These are phyloP conservation scores for Leguminivora glycinivorella DNA, from an alignment of 1,140 invertebrate species.

Conservation along the genomic window DNA sequence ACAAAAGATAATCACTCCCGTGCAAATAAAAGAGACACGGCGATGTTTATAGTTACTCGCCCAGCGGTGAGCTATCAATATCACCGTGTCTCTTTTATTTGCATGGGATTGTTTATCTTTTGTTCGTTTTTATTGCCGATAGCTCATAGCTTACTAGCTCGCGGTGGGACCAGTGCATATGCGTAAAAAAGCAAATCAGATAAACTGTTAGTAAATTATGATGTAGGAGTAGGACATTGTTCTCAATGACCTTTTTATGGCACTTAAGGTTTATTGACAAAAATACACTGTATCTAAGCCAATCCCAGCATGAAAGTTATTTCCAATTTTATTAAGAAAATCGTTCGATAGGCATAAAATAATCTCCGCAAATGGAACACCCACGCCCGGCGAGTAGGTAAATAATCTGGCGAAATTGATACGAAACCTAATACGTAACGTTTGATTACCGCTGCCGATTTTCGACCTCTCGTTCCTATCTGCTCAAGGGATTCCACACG, in stretches of 20 bases:
- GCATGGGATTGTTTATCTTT: no score
- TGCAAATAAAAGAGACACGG: no score
- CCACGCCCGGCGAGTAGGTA: conserved; percentile 17
- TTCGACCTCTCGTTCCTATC: background rate
- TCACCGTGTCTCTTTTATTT: no score
- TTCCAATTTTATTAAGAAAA: conserved; percentile 13
- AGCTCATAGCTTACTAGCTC: no score
- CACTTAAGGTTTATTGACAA: background rate
- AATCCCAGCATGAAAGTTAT: background rate
- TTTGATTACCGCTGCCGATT: conserved; percentile 24
- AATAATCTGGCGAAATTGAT: conserved; percentile 25
- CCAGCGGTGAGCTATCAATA: no score
- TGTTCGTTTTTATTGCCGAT: no score
- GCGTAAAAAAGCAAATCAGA: no score
- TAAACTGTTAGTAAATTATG: no score
- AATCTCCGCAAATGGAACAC: conserved; percentile 10
- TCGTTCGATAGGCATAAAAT: conserved; percentile 20
- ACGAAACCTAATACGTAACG: conserved; percentile 17
- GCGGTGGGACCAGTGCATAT: no score
- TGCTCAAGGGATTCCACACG: background rate
- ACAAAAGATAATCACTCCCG: no score
- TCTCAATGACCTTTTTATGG: background rate
- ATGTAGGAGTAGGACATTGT: background rate
- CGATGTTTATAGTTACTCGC: no score
- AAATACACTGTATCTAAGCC: background rate